Evolutionary conservation across 2,797 vertebrate species (phyloP).

Genomic region (Toxotes lorentzi): DNA sequence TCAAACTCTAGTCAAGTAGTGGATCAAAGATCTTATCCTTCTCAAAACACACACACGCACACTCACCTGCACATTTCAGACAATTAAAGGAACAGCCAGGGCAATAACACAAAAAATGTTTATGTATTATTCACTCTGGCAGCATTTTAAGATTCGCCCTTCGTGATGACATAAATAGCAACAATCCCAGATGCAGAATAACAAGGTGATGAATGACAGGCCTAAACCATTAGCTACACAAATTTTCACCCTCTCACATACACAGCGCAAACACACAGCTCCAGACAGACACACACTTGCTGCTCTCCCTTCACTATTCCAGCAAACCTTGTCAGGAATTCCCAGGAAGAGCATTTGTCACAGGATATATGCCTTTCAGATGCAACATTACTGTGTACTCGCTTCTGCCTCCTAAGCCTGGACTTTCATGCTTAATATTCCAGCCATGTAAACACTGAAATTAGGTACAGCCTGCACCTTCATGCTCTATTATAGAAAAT

Average conservation of each 20-base stretch:
- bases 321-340: slow-evolving; percentile 41
- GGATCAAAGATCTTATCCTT: background rate
- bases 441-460: slow-evolving; percentile 49
- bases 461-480: slow-evolving; percentile 18
- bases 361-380: slow-evolving; percentile 58
- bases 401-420: slow-evolving; percentile 19
- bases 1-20: background rate
- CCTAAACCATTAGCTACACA: slow-evolving; percentile 37
- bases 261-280: slow-evolving; percentile 27
- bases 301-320: slow-evolving; percentile 19
- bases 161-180: slow-evolving; percentile 63
- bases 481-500: slow-evolving; percentile 33
- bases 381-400: slow-evolving; percentile 36
- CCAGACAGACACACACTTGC: slow-evolving; percentile 3
- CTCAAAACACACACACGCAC: background rate
- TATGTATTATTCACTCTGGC: slow-evolving; percentile 89
- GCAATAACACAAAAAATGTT: slow-evolving; percentile 78
- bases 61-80: background rate
- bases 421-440: slow-evolving; percentile 56
- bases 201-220: slow-evolving; percentile 45
- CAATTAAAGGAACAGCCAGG: slow-evolving; percentile 7
- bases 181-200: slow-evolving; percentile 46
- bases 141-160: slow-evolving; percentile 56
- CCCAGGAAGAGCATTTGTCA: slow-evolving; percentile 58
- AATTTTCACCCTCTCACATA: slow-evolving; percentile 10